phyloP scores from a whole-genome alignment of 23 tunicate genomes.

The Styela clava region DNA sequence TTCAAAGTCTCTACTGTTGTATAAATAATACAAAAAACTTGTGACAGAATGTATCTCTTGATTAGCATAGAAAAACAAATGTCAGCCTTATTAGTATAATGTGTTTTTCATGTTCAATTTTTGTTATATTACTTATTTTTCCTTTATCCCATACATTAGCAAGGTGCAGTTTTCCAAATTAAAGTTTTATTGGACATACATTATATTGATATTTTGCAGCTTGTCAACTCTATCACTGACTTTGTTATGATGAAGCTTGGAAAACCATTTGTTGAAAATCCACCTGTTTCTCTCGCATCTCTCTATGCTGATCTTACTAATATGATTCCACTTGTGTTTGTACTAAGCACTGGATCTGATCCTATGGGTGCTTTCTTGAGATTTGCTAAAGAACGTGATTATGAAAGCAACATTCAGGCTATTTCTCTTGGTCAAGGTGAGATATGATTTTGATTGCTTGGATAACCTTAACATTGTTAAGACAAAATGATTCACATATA shows the following conservation, averaged over 20 bases:
- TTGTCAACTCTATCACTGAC: slow-evolving; percentile 80
- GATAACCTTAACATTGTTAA: not conserved
- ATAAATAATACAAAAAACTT: no score
- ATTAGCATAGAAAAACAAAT: no score
- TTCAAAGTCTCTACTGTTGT: no score
- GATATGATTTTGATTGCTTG: no score
- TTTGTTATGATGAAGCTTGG: slow-evolving; percentile 90
- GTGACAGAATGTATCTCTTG: no score
- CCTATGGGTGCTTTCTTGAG: slow-evolving; percentile 93
- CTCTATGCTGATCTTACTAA: slow-evolving; percentile 77
- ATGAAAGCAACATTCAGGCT: slow-evolving; percentile 58
- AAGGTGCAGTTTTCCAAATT: no score
- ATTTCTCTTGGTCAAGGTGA: slow-evolving; percentile 97
- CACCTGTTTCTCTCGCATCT: slow-evolving; percentile 67
- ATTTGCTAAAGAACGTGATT: slow-evolving; percentile 76
- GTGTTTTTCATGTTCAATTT: no score
- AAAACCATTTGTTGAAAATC: slow-evolving; percentile 71
- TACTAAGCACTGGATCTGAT: slow-evolving; percentile 94
- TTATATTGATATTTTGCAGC: slow-evolving; percentile 38
- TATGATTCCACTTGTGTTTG: slow-evolving; percentile 82
- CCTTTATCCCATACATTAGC: no score
- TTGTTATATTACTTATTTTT: no score
- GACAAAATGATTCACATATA: no score
- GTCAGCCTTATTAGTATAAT: no score
- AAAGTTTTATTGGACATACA: no score